These are phyloP conservation scores for Eustalomyia histrio DNA, from an alignment of 2,888 invertebrate species.

Conservation along the genomic window DNA sequence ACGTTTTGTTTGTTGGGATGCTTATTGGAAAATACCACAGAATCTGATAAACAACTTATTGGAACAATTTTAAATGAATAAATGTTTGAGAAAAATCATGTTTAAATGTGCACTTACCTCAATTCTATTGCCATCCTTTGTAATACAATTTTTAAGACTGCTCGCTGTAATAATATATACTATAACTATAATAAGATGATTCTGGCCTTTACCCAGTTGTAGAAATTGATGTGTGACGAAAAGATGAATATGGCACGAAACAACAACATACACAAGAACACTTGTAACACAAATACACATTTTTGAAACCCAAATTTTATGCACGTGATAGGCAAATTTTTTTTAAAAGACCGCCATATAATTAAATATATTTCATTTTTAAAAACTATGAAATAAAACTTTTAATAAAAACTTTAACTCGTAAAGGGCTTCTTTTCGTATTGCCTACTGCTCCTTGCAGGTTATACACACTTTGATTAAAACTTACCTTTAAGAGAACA, in stretches of 20 bases:
- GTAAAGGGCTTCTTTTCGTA: background rate
- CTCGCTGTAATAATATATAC: background rate
- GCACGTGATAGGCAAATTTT: background rate
- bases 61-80: no score
- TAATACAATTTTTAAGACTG: background rate
- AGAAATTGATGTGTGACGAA: constrained; percentile 11
- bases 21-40: no score
- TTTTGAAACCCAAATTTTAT: background rate
- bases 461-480: background rate
- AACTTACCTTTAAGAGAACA: background rate
- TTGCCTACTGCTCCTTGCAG: background rate
- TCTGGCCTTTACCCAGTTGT: constrained; percentile 53
- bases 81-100: no score
- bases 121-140: background rate
- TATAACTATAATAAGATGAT: constrained; percentile 12
- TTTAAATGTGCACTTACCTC: constrained; percentile 21
- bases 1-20: no score
- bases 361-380: background rate
- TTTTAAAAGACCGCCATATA: background rate
- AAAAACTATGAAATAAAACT: no score
- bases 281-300: constrained; percentile 7
- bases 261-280: background rate
- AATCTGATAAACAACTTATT: no score
- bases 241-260: background rate
- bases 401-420: no score